phyloP scores from a whole-genome alignment of 1,140 invertebrate genomes.

The Drosophila neocordata region DNA sequence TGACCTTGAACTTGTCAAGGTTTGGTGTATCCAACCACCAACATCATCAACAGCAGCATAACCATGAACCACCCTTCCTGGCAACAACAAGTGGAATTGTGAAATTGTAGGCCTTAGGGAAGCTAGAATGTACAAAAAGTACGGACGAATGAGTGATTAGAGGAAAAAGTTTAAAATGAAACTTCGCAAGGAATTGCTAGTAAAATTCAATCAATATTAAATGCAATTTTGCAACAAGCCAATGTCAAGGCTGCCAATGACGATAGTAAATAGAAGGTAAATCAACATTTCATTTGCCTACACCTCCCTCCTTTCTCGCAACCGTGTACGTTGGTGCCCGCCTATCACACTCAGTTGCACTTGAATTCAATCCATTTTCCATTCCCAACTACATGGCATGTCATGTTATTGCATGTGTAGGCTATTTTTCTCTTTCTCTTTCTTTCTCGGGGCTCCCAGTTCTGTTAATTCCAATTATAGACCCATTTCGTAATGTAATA shows the following conservation, averaged over 20 bases:
- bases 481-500: constrained; percentile 15
- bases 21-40: constrained; percentile 34
- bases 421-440: neutral
- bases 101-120: neutral
- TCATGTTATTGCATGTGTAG: constrained; percentile 31
- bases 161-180: neutral
- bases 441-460: neutral
- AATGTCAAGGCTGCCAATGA: constrained; percentile 38
- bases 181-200: constrained; percentile 25
- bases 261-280: constrained; percentile 2
- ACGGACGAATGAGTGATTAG: neutral
- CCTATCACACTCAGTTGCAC: constrained; percentile 21
- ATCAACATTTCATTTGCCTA: neutral
- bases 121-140: neutral
- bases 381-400: constrained; percentile 16
- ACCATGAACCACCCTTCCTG: neutral
- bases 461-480: constrained; percentile 11
- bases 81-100: constrained; percentile 37
- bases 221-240: constrained; percentile 41
- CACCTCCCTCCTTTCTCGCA: neutral
- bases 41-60: neutral
- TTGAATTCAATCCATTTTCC: constrained; percentile 38
- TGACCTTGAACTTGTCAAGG: constrained; percentile 66
- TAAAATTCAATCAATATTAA: constrained; percentile 71
- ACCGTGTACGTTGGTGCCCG: constrained; percentile 10